Percentiles rank a stretch among this genome's conserved stretches.
Evolutionary conservation across 1,140 invertebrate species (phyloP).

Genomic region (Drosophila ironensis): DNA sequence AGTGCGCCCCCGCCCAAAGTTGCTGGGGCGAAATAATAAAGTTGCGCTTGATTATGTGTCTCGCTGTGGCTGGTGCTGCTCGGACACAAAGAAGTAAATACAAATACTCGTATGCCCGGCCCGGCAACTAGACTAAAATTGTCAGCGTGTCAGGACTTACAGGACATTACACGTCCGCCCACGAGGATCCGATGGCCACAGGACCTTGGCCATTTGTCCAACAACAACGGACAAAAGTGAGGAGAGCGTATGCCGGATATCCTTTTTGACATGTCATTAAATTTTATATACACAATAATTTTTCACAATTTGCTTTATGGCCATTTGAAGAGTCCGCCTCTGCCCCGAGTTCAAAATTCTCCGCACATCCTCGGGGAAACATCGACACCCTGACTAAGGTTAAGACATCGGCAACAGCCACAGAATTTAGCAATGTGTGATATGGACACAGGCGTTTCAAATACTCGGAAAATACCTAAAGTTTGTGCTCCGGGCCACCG

Average conservation of each 20-base stretch:
- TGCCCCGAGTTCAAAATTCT: constrained; percentile 34
- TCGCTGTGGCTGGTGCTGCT: constrained; percentile 21
- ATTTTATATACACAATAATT: constrained; percentile 81
- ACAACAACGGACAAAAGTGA: background rate
- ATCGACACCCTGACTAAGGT: constrained; percentile 30
- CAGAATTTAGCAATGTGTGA: constrained; percentile 6
- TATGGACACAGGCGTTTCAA: constrained; percentile 13
- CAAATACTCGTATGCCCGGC: no score
- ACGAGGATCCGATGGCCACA: constrained; percentile 39
- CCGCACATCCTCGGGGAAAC: constrained; percentile 12
- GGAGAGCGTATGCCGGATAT: constrained; percentile 67
- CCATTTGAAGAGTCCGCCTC: constrained; percentile 68
- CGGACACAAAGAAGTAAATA: constrained; percentile 60
- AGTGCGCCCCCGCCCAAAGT: constrained; percentile 18
- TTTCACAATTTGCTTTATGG: constrained; percentile 80
- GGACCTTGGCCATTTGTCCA: constrained; percentile 56
- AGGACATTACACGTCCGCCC: constrained; percentile 70
- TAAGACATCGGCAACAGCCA: constrained; percentile 13
- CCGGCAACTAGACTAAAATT: constrained; percentile 75
- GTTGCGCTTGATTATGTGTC: constrained; percentile 73
- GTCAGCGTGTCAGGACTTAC: constrained; percentile 66
- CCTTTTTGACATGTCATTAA: constrained; percentile 81
- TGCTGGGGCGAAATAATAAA: constrained; percentile 72
- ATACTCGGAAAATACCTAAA: constrained; percentile 11
- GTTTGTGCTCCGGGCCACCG: background rate